Evolutionary conservation across 2,113 vertebrate species (phyloP).

Genomic region (Elephantulus edwardii): DNA sequence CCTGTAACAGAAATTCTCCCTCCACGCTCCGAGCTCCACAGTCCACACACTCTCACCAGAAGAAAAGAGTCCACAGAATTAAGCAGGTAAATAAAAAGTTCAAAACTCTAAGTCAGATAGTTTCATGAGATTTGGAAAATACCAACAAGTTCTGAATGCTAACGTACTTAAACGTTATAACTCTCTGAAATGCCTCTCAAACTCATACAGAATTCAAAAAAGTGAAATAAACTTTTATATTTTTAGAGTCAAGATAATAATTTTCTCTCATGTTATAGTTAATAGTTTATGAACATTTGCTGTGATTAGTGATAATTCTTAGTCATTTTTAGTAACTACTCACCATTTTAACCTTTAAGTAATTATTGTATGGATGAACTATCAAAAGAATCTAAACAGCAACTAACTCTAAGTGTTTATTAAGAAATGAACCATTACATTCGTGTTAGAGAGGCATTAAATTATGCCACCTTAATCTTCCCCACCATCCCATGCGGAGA

Average conservation of each 20-base stretch:
- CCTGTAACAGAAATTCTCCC: background rate
- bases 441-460: background rate
- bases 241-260: conserved; percentile 5
- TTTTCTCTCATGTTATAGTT: background rate
- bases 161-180: background rate
- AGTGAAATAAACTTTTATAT: background rate
- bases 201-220: background rate
- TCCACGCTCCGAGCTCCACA: accelerated
- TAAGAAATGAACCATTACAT: conserved; percentile 45
- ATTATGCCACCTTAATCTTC: conserved; percentile 18
- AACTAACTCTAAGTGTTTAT: background rate
- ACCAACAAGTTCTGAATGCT: background rate
- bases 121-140: background rate
- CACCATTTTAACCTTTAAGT: background rate
- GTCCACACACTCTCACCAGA: background rate
- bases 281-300: background rate
- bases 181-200: background rate
- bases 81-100: background rate
- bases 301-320: background rate
- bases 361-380: background rate
- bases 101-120: background rate
- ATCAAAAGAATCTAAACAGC: background rate
- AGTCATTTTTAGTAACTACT: background rate
- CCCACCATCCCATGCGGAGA: background rate
- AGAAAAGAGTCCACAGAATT: background rate